Base-by-base conservation (phyloP, 1,140 invertebrate genomes). In the Armadillidium nasatum region DNA sequence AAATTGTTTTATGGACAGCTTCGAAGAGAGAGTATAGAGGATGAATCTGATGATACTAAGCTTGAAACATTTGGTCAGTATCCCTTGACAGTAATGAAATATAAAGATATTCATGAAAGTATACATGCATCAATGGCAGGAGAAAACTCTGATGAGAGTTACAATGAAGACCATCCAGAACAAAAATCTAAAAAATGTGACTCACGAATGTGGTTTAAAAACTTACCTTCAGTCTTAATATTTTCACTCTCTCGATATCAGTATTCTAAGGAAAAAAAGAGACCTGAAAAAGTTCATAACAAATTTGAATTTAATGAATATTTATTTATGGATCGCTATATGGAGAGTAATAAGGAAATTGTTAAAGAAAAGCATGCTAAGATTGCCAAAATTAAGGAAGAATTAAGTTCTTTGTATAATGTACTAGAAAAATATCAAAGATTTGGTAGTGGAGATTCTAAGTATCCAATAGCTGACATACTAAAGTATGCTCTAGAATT, bases 231-330 rank as follows among this genome's bases (percentile, higher is more conserved):
- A 21, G 84, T 87, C 44, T 82, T 87, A 76, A 86, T 86, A 19
- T 86, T 87, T 84, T 86, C 86, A 78, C 81, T 87, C 19, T 86
- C 85, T n/a, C 82, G 86, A n/a, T 87, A 86, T 82, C 84, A 86
- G 71, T 87, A 86, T 82, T 87, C 87, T 78, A 84, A 85, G 72
- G 85, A 85, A 75, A 76, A 85, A 70, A 83, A 84, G 22, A 81
- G 85, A 71, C 84, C 86, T 67, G 86, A 87, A 79, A 87, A 87
- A 83, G 86, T 87, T 72, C 86, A 87, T 79, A 86, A 87, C 73
- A 85, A 86, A 79, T 84, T 87, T 77, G 84, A 85, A 75, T 87
- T 87, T 82, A 86, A 86, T 72, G 82, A 85, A 77, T 81, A 84
- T 54, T 83, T 87, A 33, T 87, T 84, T 81, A 85, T 87, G 84